Evolutionary conservation across 2,113 vertebrate species (phyloP).

Genomic region (Odocoileus virginianus): DNA sequence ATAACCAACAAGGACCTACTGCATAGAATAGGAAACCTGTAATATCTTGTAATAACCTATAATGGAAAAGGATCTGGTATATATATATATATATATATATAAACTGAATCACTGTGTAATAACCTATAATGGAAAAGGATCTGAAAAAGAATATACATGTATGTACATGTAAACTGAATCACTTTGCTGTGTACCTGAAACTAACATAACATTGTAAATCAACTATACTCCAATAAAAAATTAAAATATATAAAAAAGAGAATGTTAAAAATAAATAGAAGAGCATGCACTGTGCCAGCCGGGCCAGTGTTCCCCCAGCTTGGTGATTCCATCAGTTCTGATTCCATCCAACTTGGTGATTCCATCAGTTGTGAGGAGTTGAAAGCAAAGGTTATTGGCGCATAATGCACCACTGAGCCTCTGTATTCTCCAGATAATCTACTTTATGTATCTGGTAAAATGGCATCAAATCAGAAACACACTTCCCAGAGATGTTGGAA

Average conservation of each 20-base stretch:
- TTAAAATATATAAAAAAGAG: not conserved
- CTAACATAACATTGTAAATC: not conserved
- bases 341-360: not conserved
- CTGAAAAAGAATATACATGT: not conserved
- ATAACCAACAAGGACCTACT: not conserved
- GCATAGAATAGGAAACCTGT: not conserved
- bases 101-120: not conserved
- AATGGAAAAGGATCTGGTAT: not conserved
- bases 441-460: not conserved
- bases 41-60: not conserved
- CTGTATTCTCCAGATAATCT: not conserved
- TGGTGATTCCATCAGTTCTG: not conserved
- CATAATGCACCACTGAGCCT: not conserved
- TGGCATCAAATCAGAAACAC: slow-evolving; percentile 9
- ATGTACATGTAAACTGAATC: not conserved
- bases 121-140: not conserved
- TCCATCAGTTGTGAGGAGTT: not conserved
- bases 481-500: not conserved
- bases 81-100: not conserved
- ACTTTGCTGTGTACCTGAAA: not conserved
- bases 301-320: fast-evolving
- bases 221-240: not conserved
- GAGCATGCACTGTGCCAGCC: fast-evolving
- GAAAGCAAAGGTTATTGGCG: not conserved
- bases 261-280: not conserved